Base-by-base conservation (phyloP, 2,797 vertebrate species). In the Pithecia hirsuta region DNA sequence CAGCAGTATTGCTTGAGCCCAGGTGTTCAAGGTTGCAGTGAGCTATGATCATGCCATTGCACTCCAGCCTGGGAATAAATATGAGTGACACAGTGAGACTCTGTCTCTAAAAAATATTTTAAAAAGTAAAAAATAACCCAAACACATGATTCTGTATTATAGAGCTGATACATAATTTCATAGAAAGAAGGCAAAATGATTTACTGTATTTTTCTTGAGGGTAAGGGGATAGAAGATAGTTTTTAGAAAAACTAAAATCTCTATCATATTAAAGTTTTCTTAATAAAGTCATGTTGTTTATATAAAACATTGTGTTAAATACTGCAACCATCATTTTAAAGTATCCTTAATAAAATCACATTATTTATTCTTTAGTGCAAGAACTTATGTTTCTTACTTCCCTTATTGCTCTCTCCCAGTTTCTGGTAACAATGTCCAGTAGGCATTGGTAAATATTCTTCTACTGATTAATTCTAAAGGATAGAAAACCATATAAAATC, bases 161-260 rank as follows among this genome's bases (percentile, higher is more conserved):
- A 59, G 57, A 24, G 17, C 12, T 87, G 48, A 95, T 50, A n/a
- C 1, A 41, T 93, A 93, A 95, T 72, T 93, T 96, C 91, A 92
- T 13, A 70, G 67, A 95, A 95, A 39, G 12, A 20, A 85, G 4
- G 36, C 15, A 44, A 94, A 95, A 76, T n/a, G 20, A 57, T 95
- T 93, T 85, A 70, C 10, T 87, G 0, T 59, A 52, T 80, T 89
- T 97, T 79, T 79, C 50, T 91, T 84, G 39, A 89, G 57, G 24
- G 30, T 26, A 67, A 70, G 17, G 7, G 8, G 39, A 80, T 30
- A 10, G 46, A 91, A 88, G 36, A 87, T 14, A 74, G 55, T 74
- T 74, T 93, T 64, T 36, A 72, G 8, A 78, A 78, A 78, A 87
- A 78, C 1, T 48, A 17, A 91, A 84, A 80, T 70, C 55, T 85